These are phyloP conservation scores for Tenthredo distinguenda DNA, from an alignment of 2,888 invertebrate species.

Conservation along the genomic window DNA sequence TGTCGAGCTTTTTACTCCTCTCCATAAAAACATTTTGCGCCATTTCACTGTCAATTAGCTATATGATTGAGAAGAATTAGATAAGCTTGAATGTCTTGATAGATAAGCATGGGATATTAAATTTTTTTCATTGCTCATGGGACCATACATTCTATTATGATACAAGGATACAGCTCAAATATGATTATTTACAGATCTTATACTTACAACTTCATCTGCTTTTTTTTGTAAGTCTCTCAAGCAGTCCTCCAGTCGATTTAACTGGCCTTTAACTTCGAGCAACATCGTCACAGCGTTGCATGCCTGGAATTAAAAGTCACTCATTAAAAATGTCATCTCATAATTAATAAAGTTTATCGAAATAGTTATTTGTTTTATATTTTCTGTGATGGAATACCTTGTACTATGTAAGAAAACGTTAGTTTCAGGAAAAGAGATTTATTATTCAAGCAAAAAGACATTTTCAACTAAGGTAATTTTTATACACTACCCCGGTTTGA, in stretches of 20 bases:
- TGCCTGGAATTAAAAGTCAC: constrained; percentile 59
- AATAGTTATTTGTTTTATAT: not conserved
- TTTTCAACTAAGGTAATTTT: constrained; percentile 32
- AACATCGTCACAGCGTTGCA: constrained; percentile 60
- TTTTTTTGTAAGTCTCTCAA: constrained; percentile 68
- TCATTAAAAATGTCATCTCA: not conserved
- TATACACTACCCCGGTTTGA: constrained; percentile 64
- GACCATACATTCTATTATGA: not conserved
- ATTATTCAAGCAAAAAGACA: not conserved
- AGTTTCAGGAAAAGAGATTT: not conserved
- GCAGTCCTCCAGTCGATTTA: constrained; percentile 64
- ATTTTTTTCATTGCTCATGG: not conserved
- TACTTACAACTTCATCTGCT: constrained; percentile 69
- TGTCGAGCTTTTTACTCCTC: constrained; percentile 66
- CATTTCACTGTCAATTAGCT: constrained; percentile 68
- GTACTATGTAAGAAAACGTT: not conserved
- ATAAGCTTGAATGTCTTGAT: not conserved
- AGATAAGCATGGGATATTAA: not conserved
- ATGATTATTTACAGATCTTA: not conserved
- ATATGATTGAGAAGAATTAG: constrained; percentile 24
- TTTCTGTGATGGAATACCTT: not conserved
- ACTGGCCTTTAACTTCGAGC: constrained; percentile 63
- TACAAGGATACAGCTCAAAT: not conserved
- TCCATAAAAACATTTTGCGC: constrained; percentile 66
- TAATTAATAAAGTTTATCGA: not conserved